A percentile compares a stretch with the other conserved stretches of the same genome.
Conservation (phyloP, 2,797 vertebrate species). For the Dermochelys coriacea region DNA sequence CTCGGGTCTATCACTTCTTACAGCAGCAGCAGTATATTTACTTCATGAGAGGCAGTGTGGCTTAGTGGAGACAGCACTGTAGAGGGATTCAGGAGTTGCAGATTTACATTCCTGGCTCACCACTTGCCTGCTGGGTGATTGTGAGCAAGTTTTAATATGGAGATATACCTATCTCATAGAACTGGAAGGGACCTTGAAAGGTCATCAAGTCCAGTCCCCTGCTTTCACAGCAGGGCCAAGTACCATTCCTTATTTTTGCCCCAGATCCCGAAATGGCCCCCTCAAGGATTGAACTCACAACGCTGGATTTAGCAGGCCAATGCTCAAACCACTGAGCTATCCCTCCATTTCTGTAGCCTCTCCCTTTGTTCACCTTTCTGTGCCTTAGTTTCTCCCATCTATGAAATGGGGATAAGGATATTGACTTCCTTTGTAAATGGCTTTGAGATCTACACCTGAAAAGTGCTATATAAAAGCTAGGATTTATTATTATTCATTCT, state of each 20-base stretch:
- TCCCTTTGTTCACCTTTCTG: neutral
- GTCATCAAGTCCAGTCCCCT: too few species aligned
- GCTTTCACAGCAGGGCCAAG: too few species aligned
- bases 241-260: too few species aligned
- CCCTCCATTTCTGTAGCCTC: too few species aligned
- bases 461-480: rapidly evolving
- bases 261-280: too few species aligned
- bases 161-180: too few species aligned
- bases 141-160: neutral
- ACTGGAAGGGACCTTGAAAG: too few species aligned
- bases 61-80: neutral
- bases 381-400: neutral
- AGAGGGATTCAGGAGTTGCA: neutral
- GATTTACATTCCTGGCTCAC: neutral
- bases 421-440: neutral
- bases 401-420: neutral
- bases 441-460: neutral
- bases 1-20: too few species aligned
- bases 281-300: too few species aligned
- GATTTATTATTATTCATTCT: neutral
- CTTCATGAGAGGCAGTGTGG: neutral
- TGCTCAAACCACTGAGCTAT: too few species aligned
- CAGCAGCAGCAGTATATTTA: neutral
- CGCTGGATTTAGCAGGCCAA: too few species aligned
- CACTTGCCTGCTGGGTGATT: neutral